Conservation (phyloP, 2,113 vertebrate species). For the Mus pahari region DNA sequence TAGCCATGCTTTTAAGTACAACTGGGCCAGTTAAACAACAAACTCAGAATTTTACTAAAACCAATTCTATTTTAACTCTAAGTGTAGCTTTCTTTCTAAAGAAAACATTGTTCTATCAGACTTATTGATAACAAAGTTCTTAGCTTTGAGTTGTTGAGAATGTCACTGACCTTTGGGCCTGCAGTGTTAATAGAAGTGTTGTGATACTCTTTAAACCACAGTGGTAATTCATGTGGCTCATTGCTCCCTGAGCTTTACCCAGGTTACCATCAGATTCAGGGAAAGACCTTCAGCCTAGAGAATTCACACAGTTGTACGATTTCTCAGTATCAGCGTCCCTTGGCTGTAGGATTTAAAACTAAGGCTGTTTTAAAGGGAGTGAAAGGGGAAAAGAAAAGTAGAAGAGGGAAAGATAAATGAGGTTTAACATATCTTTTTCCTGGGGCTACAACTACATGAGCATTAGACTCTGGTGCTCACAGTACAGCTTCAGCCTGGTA, state of each 20-base stretch:
- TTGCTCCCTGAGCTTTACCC: not conserved
- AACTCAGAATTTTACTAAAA: constrained; percentile 23
- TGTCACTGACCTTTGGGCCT: not conserved
- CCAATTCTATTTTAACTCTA: constrained; percentile 46
- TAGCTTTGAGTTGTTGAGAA: not conserved
- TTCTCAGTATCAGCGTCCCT: not conserved
- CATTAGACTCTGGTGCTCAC: not conserved
- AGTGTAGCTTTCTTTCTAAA: not conserved
- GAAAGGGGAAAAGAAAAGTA: not conserved
- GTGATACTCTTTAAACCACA: not conserved
- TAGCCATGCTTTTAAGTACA: constrained; percentile 4
- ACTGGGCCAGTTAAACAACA: not conserved
- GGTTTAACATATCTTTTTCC: not conserved
- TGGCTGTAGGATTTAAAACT: not conserved
- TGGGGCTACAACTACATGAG: not conserved
- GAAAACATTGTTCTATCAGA: not conserved
- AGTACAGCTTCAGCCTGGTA: not conserved
- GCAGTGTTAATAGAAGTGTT: not conserved
- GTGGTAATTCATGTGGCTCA: not conserved
- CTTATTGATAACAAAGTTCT: not conserved
- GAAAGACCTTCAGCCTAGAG: not conserved
- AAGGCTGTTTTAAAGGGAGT: not conserved
- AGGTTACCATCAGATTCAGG: not conserved
- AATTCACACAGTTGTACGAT: not conserved
- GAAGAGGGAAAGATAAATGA: not conserved